Conservation (phyloP, 2,888 invertebrate species). For the Holacanthella duospinosa region DNA sequence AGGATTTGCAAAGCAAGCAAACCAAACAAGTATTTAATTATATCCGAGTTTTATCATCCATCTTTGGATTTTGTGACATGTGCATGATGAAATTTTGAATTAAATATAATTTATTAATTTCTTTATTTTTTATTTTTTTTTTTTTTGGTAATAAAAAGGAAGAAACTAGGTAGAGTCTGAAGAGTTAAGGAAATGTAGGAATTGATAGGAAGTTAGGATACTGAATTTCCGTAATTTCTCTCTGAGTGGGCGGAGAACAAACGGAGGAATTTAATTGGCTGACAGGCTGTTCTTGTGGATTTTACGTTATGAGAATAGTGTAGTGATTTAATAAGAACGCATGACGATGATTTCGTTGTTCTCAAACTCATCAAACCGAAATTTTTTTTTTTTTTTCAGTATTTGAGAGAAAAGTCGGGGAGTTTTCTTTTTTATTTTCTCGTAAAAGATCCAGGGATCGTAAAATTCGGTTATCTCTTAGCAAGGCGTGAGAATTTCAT, state of each 20-base stretch:
- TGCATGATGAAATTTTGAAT: slow-evolving; percentile 3
- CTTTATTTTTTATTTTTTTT: neutral
- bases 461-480: neutral
- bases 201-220: neutral
- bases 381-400: neutral
- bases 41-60: neutral
- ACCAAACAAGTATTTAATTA: neutral
- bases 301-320: too few species aligned
- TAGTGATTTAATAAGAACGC: too few species aligned
- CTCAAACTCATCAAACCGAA: neutral
- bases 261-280: neutral
- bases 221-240: neutral
- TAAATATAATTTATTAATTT: neutral
- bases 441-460: neutral
- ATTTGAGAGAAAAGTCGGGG: neutral
- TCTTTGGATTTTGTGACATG: neutral
- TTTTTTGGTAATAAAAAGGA: neutral
- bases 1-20: too few species aligned
- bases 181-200: neutral
- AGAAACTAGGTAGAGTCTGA: neutral
- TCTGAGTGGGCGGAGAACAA: neutral
- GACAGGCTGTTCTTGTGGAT: too few species aligned
- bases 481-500: neutral
- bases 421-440: neutral
- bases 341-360: too few species aligned